These are phyloP conservation scores for Leptinotarsa undecemlineata DNA, from an alignment of 1,140 invertebrate species.

Conservation along the genomic window DNA sequence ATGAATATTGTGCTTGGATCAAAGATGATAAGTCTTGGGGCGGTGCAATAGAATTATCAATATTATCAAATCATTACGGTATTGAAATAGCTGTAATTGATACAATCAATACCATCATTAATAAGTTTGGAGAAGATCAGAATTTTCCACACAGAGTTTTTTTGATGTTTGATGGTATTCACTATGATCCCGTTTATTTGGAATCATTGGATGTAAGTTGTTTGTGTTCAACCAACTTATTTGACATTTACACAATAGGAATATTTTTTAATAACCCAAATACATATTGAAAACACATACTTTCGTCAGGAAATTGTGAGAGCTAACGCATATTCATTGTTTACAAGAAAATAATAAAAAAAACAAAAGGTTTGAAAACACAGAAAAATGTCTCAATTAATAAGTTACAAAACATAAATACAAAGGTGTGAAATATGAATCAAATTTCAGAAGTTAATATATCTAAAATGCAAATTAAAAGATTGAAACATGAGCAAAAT, in stretches of 20 bases:
- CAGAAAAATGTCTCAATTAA: too few species aligned
- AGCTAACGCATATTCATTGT: too few species aligned
- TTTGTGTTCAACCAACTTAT: neutral
- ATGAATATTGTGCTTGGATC: constrained; percentile 89
- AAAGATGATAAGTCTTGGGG: constrained; percentile 86
- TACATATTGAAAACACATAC: too few species aligned
- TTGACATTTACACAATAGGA: neutral
- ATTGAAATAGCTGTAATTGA: constrained; percentile 94
- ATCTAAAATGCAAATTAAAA: too few species aligned
- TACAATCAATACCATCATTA: constrained; percentile 85
- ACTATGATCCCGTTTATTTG: constrained; percentile 92
- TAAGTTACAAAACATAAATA: too few species aligned
- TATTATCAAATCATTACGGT: constrained; percentile 85
- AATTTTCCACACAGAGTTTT: constrained; percentile 84
- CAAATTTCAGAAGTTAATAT: too few species aligned
- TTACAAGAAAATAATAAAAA: too few species aligned
- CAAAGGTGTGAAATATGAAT: too few species aligned
- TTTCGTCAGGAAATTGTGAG: too few species aligned
- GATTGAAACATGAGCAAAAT: too few species aligned
- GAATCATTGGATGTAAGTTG: constrained; percentile 67
- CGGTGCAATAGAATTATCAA: constrained; percentile 90
- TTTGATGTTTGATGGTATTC: constrained; percentile 93
- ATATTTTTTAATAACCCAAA: too few species aligned
- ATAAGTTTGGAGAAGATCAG: constrained; percentile 92
- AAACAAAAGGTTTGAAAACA: too few species aligned